These are phyloP conservation scores for Phalacrocorax brasilianus DNA, from an alignment of 2,113 vertebrate genomes.

Conservation along the genomic window DNA sequence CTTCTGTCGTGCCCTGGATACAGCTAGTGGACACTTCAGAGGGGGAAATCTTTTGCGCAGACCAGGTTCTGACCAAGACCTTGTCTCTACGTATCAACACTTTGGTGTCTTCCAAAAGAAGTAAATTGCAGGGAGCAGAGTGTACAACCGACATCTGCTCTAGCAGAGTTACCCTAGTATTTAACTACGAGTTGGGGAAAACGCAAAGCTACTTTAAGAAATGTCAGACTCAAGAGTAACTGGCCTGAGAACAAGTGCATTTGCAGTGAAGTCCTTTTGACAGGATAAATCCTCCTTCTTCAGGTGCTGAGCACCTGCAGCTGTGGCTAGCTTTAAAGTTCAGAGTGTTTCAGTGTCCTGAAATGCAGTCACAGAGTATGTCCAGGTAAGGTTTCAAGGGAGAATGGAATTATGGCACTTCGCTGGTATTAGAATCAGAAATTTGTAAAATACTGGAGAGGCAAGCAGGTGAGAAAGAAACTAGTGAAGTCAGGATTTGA, in stretches of 20 bases:
- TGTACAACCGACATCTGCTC: not conserved
- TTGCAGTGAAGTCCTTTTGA: not conserved
- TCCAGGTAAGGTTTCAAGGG: not conserved
- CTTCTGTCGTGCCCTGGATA: constrained; percentile 46
- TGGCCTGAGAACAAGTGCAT: not conserved
- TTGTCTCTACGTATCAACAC: not conserved
- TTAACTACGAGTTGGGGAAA: not conserved
- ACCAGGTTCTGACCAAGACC: not conserved
- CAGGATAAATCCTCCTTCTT: not conserved
- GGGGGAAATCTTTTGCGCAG: constrained; percentile 36
- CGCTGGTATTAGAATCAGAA: not conserved
- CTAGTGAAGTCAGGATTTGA: not conserved
- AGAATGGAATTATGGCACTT: not conserved
- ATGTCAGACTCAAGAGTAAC: not conserved
- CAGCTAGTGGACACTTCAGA: constrained; percentile 15
- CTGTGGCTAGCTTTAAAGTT: not conserved
- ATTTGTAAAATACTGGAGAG: not conserved
- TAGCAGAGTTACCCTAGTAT: not conserved
- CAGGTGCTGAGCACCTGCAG: not conserved
- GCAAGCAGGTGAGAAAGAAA: constrained; percentile 25
- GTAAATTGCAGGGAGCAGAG: not conserved
- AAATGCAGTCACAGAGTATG: not conserved
- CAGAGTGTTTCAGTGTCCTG: not conserved
- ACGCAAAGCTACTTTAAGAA: not conserved
- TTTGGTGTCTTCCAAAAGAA: not conserved